Evolutionary conservation across 2,888 invertebrate genomes (phyloP), one percentile per base, ranked within the genome.

Genomic region (Willowsia nigromaculata): DNA sequence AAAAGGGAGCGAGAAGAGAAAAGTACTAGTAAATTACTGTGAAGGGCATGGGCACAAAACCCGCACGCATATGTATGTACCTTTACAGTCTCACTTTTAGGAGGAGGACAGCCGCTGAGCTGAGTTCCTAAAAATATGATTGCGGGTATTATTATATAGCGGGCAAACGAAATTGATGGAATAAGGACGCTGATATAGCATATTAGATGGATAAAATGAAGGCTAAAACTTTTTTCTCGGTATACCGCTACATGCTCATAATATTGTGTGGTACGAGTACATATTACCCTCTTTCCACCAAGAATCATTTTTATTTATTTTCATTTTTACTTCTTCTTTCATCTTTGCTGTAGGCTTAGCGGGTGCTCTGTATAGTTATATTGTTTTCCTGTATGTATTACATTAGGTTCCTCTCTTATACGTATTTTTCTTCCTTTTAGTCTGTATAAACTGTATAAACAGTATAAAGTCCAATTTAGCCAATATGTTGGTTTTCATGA

Each of bases 401-500:
- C 5, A 71, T 43, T 71, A 27, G 37, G 18, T 37, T 53, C 40
- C 62, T 30, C 15, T 37, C 37, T 25, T 56, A 56, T 22, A 25
- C 37, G 11, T 59, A 22, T 80, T 22, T 59, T 80, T 18, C n/a
- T 50, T 30, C 30, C 2, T 33, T n/a, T 47, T n/a, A 59, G 53
- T 59, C 22, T 18, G 7, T 53, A 25, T 53, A 33, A 37, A 33
- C 80, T n/a, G n/a, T n/a, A n/a, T n/a, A n/a, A n/a, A n/a, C 9
- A 15, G 59, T 30, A 86, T 65, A 86, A 86, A 86, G 53, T 71
- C 80, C 80, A 86, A 86, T 86, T 86, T 86, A 80, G 86, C 80
- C 86, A 86, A 86, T 65, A 86, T 80, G 86, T 71, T 80, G 86
- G 86, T 86, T 80, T 80, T 68, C 86, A 80, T 71, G 80, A 80